phyloP scores from a whole-genome alignment of 1,140 invertebrate genomes.

The Dreissena rostriformis region DNA sequence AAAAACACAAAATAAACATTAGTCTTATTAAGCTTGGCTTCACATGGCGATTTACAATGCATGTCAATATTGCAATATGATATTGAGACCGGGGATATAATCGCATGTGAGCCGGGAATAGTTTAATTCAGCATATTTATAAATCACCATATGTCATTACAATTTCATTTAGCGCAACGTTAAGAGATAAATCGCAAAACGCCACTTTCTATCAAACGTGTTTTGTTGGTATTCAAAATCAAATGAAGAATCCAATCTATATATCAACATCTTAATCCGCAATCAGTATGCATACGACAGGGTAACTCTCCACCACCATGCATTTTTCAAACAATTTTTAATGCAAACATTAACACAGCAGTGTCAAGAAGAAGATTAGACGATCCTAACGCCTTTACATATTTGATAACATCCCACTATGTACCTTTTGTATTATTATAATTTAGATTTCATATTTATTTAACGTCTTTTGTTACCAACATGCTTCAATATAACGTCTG shows the following conservation, averaged over 20 bases:
- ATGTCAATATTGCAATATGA: no score
- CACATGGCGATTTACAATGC: no score
- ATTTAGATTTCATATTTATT: constrained; percentile 50
- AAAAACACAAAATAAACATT: no score
- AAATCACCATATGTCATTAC: constrained; percentile 40
- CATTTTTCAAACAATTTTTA: constrained; percentile 14
- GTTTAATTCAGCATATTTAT: background rate
- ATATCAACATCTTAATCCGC: constrained; percentile 30
- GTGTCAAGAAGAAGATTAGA: constrained; percentile 22
- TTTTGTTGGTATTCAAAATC: constrained; percentile 41
- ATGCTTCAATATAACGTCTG: constrained; percentile 38
- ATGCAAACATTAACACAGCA: constrained; percentile 24
- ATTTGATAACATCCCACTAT: constrained; percentile 35
- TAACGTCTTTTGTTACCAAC: constrained; percentile 42
- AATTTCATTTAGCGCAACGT: constrained; percentile 44
- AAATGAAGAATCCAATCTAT: constrained; percentile 1
- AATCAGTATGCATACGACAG: constrained; percentile 47
- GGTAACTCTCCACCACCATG: background rate
- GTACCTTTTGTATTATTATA: background rate
- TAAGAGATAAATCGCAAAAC: constrained; percentile 41
- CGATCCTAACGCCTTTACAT: constrained; percentile 41
- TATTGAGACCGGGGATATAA: no score
- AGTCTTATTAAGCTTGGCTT: no score
- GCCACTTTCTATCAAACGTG: constrained; percentile 15
- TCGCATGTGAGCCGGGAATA: no score